Evolutionary conservation across 2,113 vertebrate species (phyloP).

Genomic region (Peucedramus taeniatus): DNA sequence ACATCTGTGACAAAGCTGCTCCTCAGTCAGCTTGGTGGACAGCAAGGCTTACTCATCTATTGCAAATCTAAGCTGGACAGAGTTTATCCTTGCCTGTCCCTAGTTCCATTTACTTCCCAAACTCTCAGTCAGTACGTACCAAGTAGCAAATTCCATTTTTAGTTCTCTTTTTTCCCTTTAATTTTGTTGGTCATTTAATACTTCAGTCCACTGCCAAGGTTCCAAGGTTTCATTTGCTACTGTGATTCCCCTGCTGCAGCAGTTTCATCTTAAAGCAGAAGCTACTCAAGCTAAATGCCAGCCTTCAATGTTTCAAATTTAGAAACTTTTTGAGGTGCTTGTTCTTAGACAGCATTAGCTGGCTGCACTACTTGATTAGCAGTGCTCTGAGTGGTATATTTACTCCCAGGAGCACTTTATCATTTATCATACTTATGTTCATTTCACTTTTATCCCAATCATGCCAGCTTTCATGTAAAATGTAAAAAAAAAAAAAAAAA

Average conservation of each 20-base stretch:
- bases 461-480: slow-evolving; percentile 62
- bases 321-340: slow-evolving; percentile 43
- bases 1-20: neutral
- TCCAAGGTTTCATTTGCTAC: neutral
- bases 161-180: neutral
- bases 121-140: neutral
- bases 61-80: neutral
- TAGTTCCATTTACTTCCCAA: neutral
- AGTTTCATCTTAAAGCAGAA: slow-evolving; percentile 54
- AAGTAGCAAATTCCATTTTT: neutral
- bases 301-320: slow-evolving; percentile 53
- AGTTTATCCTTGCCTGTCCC: neutral
- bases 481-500: neutral
- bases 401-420: slow-evolving; percentile 63
- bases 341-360: slow-evolving; percentile 41
- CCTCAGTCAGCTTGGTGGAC: neutral
- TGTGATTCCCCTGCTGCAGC: neutral
- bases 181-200: neutral
- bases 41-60: neutral
- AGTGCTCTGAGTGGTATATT: slow-evolving; percentile 59
- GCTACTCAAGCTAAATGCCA: slow-evolving; percentile 63
- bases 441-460: slow-evolving; percentile 63
- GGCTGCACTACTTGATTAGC: slow-evolving; percentile 60
- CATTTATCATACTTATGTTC: slow-evolving; percentile 69
- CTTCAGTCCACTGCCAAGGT: neutral